phyloP scores from a whole-genome alignment of 37 sponge, comb jelly and placozoan genomes.

The Dysidea cf. avara region DNA sequence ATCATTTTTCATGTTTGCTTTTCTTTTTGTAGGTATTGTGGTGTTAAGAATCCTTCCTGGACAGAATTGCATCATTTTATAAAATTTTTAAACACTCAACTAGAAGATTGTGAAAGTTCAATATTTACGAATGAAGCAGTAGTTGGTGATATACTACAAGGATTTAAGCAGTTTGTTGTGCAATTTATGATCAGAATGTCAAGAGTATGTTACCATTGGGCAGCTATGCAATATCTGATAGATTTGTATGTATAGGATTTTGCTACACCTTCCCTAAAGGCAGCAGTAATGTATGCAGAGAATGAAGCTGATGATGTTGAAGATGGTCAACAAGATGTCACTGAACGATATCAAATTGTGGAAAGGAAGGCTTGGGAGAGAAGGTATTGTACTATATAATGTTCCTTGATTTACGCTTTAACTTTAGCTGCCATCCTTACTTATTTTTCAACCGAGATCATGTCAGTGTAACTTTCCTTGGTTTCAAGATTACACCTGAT shows the following conservation, averaged over 20 bases:
- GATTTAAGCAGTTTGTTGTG: slow-evolving; percentile 74
- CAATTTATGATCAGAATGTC: slow-evolving; percentile 92
- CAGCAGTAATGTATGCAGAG: slow-evolving; percentile 9
- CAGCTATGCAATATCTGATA: too few relatives aligned
- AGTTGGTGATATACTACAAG: slow-evolving; percentile 44
- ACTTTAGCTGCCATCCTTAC: slow-evolving; percentile 73
- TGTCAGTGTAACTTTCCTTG: slow-evolving; percentile 75
- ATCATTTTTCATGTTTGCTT: too few relatives aligned
- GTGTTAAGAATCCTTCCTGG: slow-evolving; percentile 81
- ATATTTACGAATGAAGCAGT: slow-evolving; percentile 53
- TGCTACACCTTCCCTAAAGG: slow-evolving; percentile 64
- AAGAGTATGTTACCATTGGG: slow-evolving; percentile 21
- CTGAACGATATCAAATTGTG: slow-evolving; percentile 52
- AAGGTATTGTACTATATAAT: slow-evolving; percentile 21
- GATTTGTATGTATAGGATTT: slow-evolving; percentile 49
- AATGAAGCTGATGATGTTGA: background rate
- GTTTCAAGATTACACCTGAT: slow-evolving; percentile 40
- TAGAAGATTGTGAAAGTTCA: slow-evolving; percentile 67
- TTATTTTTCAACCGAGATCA: slow-evolving; percentile 85
- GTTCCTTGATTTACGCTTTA: too few relatives aligned
- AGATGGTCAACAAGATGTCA: background rate
- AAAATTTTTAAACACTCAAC: slow-evolving; percentile 74
- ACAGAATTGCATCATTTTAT: slow-evolving; percentile 82
- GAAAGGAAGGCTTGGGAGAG: slow-evolving; percentile 66
- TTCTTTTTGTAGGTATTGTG: slow-evolving; percentile 63